Evolutionary conservation across 2,888 invertebrate genomes (phyloP), one percentile per base, ranked within the genome.

Genomic region (Clistopyga incitator): DNA sequence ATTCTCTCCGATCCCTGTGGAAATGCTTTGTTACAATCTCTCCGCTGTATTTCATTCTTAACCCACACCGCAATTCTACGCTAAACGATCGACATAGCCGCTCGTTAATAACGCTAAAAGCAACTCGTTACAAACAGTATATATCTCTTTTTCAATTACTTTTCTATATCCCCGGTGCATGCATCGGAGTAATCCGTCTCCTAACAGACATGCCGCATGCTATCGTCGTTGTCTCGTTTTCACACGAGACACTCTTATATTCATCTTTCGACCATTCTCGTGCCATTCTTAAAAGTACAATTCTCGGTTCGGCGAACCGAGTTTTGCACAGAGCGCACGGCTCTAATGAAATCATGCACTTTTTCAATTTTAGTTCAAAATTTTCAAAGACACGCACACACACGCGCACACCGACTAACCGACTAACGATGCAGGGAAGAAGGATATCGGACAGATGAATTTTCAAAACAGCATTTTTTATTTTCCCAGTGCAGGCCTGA

Each of bases 1-100:
- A 92, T 20, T 91, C 91, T 79, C 85, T 88, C 85, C 89, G 90
- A 87, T 91, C 86, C 90, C 92, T 92, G 92, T 68, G 90, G 88
- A 92, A 89, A 91, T 84, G 72, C 76, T 87, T 85, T 77, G 61
- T 76, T 85, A 75, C 78, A 86, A 67, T 86, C 74, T 78, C 72
- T 70, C 79, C 50, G 52, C n/a, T 65, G 13, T 65, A 23, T 29
- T 29, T 18, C 20, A 38, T 38, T 18, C n/a, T 38, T 20, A 64
- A 64, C 64, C 64, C 38, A 38, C 64, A 64, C 64, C 42, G 18
- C 20, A 13, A 38, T 64, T 34, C 38, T 64, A 64, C 38, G 20
- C 64, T 64, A 8, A 42, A 38, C 10, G 20, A 38, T 64, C 3
- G 2, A 38, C 11, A 4, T 64, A 64, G 11, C 20, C n/a, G 18